Evolutionary conservation across 2,888 invertebrate genomes (phyloP).

Genomic region (Cryptophagus acutangulus): DNA sequence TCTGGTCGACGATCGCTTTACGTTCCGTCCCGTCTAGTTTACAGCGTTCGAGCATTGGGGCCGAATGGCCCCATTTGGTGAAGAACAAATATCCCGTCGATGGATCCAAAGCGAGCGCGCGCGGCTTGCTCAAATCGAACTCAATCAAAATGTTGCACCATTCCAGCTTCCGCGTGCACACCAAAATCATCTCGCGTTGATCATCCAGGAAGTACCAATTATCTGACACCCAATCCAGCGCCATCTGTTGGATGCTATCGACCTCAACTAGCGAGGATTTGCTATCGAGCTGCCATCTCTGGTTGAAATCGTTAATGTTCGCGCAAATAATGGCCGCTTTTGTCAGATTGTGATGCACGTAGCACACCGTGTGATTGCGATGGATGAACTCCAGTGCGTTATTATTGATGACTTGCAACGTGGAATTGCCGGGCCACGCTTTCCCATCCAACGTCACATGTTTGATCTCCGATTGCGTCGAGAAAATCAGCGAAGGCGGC

Average conservation of each 20-base stretch:
- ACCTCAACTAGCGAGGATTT: constrained; percentile 59
- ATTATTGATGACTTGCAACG: constrained; percentile 45
- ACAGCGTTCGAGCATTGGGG: constrained; percentile 61
- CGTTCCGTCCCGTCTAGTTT: constrained; percentile 61
- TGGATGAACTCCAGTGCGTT: constrained; percentile 62
- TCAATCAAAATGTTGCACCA: constrained; percentile 69
- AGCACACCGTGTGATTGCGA: constrained; percentile 64
- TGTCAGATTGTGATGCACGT: constrained; percentile 63
- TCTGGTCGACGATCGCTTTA: constrained; percentile 56
- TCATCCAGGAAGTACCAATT: constrained; percentile 78
- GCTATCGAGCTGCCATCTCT: constrained; percentile 55
- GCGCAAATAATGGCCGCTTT: constrained; percentile 58
- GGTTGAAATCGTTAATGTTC: constrained; percentile 58
- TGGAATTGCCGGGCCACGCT: constrained; percentile 45
- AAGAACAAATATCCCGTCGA: constrained; percentile 70
- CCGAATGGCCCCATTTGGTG: constrained; percentile 65
- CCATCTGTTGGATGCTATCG: constrained; percentile 66
- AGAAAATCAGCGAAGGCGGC: constrained; percentile 63
- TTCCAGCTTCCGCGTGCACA: constrained; percentile 49
- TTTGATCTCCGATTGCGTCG: constrained; percentile 61
- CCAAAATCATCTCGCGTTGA: constrained; percentile 33
- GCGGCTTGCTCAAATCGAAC: constrained; percentile 56
- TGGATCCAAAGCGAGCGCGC: constrained; percentile 76
- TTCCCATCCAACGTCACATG: constrained; percentile 57
- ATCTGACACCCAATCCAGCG: constrained; percentile 77